A percentile compares a stretch with the other conserved stretches of the same genome.
These are phyloP conservation scores for Neoniphon sammara DNA, from an alignment of 2,797 vertebrate species.

Conservation along the genomic window DNA sequence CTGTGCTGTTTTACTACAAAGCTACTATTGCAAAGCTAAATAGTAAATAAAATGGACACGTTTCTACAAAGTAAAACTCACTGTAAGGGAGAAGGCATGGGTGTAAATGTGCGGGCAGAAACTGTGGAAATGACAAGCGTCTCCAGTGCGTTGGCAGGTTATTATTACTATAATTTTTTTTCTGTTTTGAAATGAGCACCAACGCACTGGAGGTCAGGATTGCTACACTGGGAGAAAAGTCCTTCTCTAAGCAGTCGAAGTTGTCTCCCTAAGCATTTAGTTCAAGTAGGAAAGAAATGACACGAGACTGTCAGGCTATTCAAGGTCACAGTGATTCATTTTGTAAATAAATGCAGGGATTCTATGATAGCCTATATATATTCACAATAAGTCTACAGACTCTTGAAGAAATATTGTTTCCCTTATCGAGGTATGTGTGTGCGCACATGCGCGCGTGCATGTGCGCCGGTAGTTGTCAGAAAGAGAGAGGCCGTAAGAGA, in stretches of 20 bases:
- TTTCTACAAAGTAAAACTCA: neutral
- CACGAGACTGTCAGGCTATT: neutral
- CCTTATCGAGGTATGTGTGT: no score
- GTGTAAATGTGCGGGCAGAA: no score
- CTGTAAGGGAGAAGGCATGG: neutral
- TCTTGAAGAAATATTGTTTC: no score
- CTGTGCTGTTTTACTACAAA: neutral
- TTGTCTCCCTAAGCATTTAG: neutral
- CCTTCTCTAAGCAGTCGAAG: neutral
- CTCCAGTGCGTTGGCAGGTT: neutral
- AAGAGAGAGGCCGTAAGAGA: neutral
- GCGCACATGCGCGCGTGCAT: neutral
- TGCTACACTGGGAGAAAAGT: slow-evolving; percentile 26
- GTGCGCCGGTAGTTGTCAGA: neutral
- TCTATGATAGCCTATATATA: no score
- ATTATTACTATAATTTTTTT: neutral
- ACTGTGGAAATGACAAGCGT: no score
- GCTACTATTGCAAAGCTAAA: neutral
- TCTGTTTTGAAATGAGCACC: neutral
- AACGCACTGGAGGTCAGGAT: slow-evolving; percentile 52
- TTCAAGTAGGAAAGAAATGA: neutral
- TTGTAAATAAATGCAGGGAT: neutral
- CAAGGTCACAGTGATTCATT: neutral
- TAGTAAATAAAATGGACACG: neutral
- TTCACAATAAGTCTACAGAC: no score